Evolutionary conservation across 2,888 invertebrate genomes (phyloP).

Genomic region (Sicus ferrugineus): DNA sequence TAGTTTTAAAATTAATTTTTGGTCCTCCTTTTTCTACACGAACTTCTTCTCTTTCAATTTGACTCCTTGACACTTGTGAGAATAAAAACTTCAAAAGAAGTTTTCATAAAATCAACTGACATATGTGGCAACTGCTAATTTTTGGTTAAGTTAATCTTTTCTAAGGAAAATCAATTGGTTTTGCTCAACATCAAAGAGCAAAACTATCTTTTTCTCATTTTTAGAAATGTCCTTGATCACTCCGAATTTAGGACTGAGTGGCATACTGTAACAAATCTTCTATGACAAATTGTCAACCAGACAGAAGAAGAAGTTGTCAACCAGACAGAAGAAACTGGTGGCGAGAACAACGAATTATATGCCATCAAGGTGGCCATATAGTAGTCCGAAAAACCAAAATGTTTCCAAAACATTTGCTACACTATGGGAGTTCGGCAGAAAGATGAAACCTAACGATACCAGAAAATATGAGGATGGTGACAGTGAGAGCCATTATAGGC

Average conservation of each 20-base stretch:
- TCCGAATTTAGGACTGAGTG: constrained; percentile 4
- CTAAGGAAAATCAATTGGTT: constrained; percentile 21
- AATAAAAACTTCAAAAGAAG: not conserved
- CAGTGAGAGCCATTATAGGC: constrained; percentile 39
- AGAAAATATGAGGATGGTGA: constrained; percentile 13
- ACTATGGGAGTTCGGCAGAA: constrained; percentile 25
- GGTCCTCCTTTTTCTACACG: not conserved
- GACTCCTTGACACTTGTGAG: not conserved
- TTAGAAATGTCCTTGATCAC: constrained; percentile 20
- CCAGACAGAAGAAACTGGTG: constrained; percentile 15
- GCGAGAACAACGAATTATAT: constrained; percentile 8
- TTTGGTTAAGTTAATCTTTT: too few species aligned
- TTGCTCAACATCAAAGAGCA: constrained; percentile 1
- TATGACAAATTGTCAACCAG: constrained; percentile 37
- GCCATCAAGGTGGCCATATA: constrained; percentile 39
- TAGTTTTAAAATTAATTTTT: too few species aligned
- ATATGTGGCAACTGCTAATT: not conserved
- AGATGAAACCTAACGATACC: constrained; percentile 29
- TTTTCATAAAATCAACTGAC: not conserved
- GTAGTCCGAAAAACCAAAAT: constrained; percentile 42
- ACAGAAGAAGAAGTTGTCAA: constrained; percentile 32
- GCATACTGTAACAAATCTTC: constrained; percentile 25
- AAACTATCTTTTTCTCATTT: not conserved
- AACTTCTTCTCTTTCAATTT: not conserved
- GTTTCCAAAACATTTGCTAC: constrained; percentile 41